These are phyloP conservation scores for Drosophila setifemur DNA, from an alignment of 1,140 invertebrate genomes.

Conservation along the genomic window DNA sequence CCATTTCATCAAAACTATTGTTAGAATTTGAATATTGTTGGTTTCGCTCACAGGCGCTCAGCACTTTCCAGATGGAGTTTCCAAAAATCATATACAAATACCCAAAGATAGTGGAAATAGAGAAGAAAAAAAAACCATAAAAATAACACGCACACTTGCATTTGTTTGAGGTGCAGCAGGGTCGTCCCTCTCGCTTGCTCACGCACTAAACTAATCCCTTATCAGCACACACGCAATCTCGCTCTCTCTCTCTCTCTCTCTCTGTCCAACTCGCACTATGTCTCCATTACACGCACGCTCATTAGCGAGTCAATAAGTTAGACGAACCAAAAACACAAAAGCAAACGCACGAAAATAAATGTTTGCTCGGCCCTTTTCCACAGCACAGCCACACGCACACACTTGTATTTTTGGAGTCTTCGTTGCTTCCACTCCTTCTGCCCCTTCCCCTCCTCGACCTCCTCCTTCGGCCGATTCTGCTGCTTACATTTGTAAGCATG, in stretches of 20 bases:
- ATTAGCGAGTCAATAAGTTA: conserved; percentile 59
- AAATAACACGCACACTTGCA: conserved; percentile 34
- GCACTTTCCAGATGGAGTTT: conserved; percentile 24
- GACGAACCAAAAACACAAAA: conserved; percentile 37
- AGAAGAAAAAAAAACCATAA: conserved; percentile 24
- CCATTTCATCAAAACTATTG: conserved; percentile 31
- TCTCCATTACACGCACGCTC: conserved; percentile 11
- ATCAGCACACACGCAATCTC: conserved; percentile 22
- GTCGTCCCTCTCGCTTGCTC: not conserved
- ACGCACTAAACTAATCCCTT: conserved; percentile 22
- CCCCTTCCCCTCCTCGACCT: not conserved
- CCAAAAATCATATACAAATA: no score
- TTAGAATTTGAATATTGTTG: conserved; percentile 74
- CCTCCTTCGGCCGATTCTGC: not conserved
- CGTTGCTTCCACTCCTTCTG: conserved; percentile 9
- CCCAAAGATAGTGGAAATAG: not conserved
- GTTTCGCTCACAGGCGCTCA: conserved; percentile 53
- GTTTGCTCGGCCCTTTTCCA: conserved; percentile 50
- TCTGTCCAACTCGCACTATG: not conserved
- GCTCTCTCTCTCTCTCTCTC: no score
- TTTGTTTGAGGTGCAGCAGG: conserved; percentile 19
- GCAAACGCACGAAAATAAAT: conserved; percentile 35
- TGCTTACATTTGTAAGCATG: conserved; percentile 28
- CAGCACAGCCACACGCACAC: not conserved
- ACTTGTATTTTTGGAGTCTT: conserved; percentile 31